phyloP scores from a whole-genome alignment of 2,888 invertebrate genomes.

The Bhutanitis thaidina region DNA sequence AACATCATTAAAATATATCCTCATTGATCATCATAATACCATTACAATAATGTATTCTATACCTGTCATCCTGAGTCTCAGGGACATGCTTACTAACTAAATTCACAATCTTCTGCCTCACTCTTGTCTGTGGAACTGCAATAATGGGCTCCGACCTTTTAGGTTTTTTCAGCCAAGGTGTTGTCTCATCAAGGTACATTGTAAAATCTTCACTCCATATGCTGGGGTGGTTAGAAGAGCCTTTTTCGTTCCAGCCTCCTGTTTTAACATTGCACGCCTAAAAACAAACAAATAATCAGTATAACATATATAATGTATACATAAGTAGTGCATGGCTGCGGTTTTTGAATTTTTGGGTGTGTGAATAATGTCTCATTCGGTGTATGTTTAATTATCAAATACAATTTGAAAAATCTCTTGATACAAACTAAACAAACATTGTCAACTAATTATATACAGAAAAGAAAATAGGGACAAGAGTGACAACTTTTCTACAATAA shows the following conservation, averaged over 20 bases:
- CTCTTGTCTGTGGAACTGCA: slow-evolving; percentile 38
- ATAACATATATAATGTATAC: too few species aligned
- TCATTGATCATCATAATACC: too few species aligned
- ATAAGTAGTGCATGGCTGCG: too few species aligned
- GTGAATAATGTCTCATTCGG: too few species aligned
- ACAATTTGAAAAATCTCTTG: too few species aligned
- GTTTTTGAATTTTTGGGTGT: slow-evolving; percentile 26
- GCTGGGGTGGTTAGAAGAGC: slow-evolving; percentile 56
- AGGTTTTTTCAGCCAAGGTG: slow-evolving; percentile 57
- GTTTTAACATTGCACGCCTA: slow-evolving; percentile 54
- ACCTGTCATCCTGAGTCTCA: slow-evolving; percentile 63
- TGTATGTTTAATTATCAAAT: too few species aligned
- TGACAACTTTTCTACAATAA: too few species aligned
- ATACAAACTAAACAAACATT: too few species aligned
- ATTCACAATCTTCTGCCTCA: slow-evolving; percentile 53
- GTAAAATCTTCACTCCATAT: slow-evolving; percentile 64
- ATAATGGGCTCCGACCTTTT: slow-evolving; percentile 48
- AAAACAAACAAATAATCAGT: slow-evolving; percentile 27
- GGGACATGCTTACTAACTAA: slow-evolving; percentile 59
- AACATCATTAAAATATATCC: too few species aligned
- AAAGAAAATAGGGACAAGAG: too few species aligned
- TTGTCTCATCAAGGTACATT: slow-evolving; percentile 34
- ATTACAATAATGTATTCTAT: not conserved
- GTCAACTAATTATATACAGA: too few species aligned
- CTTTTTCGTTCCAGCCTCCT: slow-evolving; percentile 55